Percentiles rank a stretch among this genome's conserved stretches.
phyloP scores from a whole-genome alignment of 2,888 invertebrate species.

The Lasioglossum pauxillum region DNA sequence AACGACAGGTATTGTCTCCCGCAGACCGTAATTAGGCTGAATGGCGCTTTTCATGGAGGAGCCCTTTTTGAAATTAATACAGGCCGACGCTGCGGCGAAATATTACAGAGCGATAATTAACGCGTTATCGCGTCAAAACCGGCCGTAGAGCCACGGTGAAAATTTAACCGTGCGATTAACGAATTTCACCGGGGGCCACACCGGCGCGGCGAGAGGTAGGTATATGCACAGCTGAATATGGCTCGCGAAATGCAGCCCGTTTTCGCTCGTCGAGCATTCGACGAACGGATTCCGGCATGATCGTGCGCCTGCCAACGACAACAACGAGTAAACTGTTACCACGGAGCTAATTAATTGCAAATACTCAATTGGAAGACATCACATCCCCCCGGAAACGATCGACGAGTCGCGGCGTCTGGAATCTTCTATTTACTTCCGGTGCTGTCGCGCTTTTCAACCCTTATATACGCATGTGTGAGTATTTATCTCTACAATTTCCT shows the following conservation, averaged over 20 bases:
- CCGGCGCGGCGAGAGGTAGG: background rate
- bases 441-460: background rate
- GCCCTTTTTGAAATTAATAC: conserved; percentile 73
- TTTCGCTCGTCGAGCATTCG: conserved; percentile 11
- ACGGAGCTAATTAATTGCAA: conserved; percentile 15
- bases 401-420: background rate
- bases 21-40: conserved; percentile 74
- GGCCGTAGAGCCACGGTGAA: conserved; percentile 57
- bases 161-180: conserved; percentile 73
- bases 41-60: conserved; percentile 72
- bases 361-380: background rate
- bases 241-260: conserved; percentile 5
- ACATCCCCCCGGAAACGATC: background rate
- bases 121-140: conserved; percentile 74
- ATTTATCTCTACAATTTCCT: background rate
- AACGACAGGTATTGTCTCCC: conserved; percentile 69
- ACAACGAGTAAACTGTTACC: conserved; percentile 30
- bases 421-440: background rate
- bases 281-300: background rate
- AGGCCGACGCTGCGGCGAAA: conserved; percentile 69
- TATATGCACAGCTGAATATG: conserved; percentile 33
- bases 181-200: conserved; percentile 57
- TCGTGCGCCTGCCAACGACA: conserved; percentile 1
- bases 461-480: background rate
- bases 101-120: conserved; percentile 74